Evolutionary conservation across 2,113 vertebrate species (phyloP), one percentile per base, ranked within the genome.

Genomic region (Osmerus eperlanus): DNA sequence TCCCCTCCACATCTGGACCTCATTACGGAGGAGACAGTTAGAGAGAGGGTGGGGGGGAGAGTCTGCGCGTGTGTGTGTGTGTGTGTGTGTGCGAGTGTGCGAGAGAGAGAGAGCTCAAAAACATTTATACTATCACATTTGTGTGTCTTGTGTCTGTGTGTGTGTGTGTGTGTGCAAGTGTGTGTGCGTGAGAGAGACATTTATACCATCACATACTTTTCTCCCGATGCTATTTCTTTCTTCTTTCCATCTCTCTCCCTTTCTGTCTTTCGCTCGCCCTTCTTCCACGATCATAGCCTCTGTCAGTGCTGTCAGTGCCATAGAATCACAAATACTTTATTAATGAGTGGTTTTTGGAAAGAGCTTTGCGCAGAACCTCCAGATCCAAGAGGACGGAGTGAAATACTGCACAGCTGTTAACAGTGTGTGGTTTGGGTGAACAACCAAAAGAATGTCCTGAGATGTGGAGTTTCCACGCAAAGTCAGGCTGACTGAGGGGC

Each of bases 1-100:
- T 84, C 83, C 87, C 85, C 87, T 78, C 68, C 89, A 91, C 92
- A 93, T 92, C 91, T 93, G 92, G 92, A 91, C 82, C 86, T 88
- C 88, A 90, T 92, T 92, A 92, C 79, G 85, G 80, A 87, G 90
- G 91, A 91, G 90, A 92, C 92, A 91, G 91, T 86, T 59, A 74
- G 81, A 89, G 86, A 73, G 83, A 88, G 89, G 82, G 84, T 78
- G 84, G 84, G 84, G 81, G 66, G 74, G 78, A 72, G 85, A 78
- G 89, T 91, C 86, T 89, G 86, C 69, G 54, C 72, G 67, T 63
- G 70, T n/a, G 36, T 29, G 1, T 53, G 14, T 16, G 76, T 16
- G 76, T 72, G 73, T 73, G 78, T 77, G 25, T 72, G 23, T 79
- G 76, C 70, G 1, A 23, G 78, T 53, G 69, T 74, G 63, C 25